These are phyloP conservation scores for Pachypanchax playfairii DNA, from an alignment of 2,113 vertebrate species.

Conservation along the genomic window DNA sequence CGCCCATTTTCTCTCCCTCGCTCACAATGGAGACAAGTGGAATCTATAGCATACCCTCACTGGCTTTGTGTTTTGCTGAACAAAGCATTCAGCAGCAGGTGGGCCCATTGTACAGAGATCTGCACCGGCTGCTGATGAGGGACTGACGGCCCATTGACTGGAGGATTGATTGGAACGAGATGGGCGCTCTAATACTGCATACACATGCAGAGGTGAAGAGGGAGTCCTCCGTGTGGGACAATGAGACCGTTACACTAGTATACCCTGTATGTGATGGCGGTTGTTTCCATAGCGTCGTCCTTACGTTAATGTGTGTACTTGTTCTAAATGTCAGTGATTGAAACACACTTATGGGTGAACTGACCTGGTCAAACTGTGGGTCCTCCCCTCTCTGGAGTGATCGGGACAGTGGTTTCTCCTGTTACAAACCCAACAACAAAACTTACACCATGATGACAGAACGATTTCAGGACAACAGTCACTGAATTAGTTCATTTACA, in stretches of 20 bases:
- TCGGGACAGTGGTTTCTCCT: conserved; percentile 97
- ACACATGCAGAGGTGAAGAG: conserved; percentile 12
- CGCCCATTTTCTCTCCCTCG: conserved; percentile 61
- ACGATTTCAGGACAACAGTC: too few species aligned
- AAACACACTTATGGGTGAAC: conserved; percentile 11
- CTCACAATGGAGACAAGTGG: conserved; percentile 68
- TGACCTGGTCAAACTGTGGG: conserved; percentile 99
- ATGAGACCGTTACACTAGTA: conserved; percentile 12
- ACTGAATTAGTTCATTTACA: not conserved
- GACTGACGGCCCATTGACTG: conserved; percentile 48
- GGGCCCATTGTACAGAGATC: conserved; percentile 69
- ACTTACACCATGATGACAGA: too few species aligned
- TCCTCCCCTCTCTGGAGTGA: conserved; percentile 99
- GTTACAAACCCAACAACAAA: not conserved
- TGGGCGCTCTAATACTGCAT: conserved; percentile 41
- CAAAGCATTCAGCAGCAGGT: conserved; percentile 73
- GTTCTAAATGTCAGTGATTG: not conserved
- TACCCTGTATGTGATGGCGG: not conserved
- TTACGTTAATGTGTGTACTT: too few species aligned
- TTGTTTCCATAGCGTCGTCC: not conserved
- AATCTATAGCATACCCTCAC: conserved; percentile 73
- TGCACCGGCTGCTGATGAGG: conserved; percentile 68
- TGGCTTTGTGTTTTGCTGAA: conserved; percentile 77
- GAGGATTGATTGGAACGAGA: conserved; percentile 51
- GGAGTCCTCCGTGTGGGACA: not conserved